phyloP scores from a whole-genome alignment of 2,797 vertebrate genomes.

The Poecile montanus region DNA sequence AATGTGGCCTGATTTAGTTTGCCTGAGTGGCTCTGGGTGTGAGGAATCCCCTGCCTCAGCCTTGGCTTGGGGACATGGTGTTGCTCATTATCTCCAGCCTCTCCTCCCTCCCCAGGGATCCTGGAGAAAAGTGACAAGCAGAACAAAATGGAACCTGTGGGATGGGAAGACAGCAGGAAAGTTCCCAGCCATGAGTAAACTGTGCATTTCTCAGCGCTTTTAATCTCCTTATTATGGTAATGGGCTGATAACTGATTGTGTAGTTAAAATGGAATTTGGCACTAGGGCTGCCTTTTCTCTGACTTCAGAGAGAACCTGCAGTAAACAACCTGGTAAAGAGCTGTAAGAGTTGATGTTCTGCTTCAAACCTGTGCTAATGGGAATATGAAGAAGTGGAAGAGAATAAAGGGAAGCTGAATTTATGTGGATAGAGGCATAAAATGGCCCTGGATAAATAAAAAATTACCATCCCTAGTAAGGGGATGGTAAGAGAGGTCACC shows the following conservation, averaged over 20 bases:
- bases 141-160: background rate
- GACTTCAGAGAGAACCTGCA: slow-evolving; percentile 53
- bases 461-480: background rate
- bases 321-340: slow-evolving; percentile 58
- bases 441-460: background rate
- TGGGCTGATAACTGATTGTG: slow-evolving; percentile 55
- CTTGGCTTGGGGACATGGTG: background rate
- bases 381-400: slow-evolving; percentile 19
- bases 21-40: background rate
- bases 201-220: slow-evolving; percentile 17
- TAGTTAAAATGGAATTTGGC: slow-evolving; percentile 64
- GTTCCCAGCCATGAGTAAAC: slow-evolving; percentile 14
- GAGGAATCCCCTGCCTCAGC: background rate
- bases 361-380: slow-evolving; percentile 38
- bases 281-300: slow-evolving; percentile 41
- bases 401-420: slow-evolving; percentile 16
- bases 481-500: background rate
- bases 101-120: background rate
- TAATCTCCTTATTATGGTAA: slow-evolving; percentile 65
- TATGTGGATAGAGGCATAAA: background rate
- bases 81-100: background rate
- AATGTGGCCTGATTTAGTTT: background rate
- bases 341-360: slow-evolving; percentile 30
- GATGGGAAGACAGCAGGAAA: background rate
- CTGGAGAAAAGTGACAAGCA: background rate